Percentiles rank a stretch among this genome's conserved stretches.
Conservation (phyloP, 2,888 invertebrate species). For the Dasypogon diadema region DNA sequence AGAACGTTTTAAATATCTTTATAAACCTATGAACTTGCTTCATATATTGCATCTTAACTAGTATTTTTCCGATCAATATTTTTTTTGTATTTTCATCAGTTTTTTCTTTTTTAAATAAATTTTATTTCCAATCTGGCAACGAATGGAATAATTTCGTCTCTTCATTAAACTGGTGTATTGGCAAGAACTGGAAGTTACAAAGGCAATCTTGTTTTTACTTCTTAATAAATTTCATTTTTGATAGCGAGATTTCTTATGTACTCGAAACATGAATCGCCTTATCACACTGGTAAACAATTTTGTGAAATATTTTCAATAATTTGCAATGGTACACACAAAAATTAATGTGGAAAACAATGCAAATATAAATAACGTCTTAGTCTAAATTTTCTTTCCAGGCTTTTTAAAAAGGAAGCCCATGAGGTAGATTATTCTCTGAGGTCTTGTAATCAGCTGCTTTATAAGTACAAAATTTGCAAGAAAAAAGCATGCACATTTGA, state of each 20-base stretch:
- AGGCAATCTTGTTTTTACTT: conserved; percentile 19
- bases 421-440: conserved; percentile 19
- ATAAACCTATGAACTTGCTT: conserved; percentile 29
- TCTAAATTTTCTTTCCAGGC: conserved; percentile 33
- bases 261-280: not conserved
- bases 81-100: conserved; percentile 1
- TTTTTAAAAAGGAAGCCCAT: conserved; percentile 16
- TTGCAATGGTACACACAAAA: conserved; percentile 35
- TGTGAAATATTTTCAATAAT: not conserved
- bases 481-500: not conserved
- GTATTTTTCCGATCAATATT: conserved; percentile 4
- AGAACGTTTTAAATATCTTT: conserved; percentile 28
- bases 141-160: conserved; percentile 6
- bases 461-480: conserved; percentile 16
- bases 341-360: conserved; percentile 40
- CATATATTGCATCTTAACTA: conserved; percentile 47
- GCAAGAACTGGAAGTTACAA: conserved; percentile 47
- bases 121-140: conserved; percentile 1
- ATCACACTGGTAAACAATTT: conserved; percentile 10
- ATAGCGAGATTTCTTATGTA: conserved; percentile 24
- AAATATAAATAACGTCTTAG: conserved; percentile 40
- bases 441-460: conserved; percentile 31
- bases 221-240: conserved; percentile 14
- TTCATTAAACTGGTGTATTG: conserved; percentile 19
- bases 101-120: conserved; percentile 5